Evolutionary conservation across 1,140 invertebrate species (phyloP).

Genomic region (Leptinotarsa defecta): DNA sequence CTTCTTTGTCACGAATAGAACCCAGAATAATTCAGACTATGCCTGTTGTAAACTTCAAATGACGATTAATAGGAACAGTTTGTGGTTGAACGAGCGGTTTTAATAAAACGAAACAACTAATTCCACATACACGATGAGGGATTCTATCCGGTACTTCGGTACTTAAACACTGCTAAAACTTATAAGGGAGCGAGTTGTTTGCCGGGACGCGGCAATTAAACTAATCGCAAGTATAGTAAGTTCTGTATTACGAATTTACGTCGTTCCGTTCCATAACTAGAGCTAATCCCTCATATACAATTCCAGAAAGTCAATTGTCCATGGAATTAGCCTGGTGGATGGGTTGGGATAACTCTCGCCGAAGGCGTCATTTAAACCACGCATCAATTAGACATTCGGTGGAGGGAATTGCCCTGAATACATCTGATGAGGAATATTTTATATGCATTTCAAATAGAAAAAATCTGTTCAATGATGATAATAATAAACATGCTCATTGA

Average conservation of each 20-base stretch:
- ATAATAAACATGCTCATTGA: no score
- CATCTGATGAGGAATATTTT: no score
- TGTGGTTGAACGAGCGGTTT: slow-evolving; percentile 27
- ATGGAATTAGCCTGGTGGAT: slow-evolving; percentile 40
- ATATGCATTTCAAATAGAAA: no score
- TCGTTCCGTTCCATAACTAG: slow-evolving; percentile 40
- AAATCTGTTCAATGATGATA: no score
- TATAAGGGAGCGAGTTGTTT: slow-evolving; percentile 26
- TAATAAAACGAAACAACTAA: slow-evolving; percentile 33
- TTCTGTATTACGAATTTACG: slow-evolving; percentile 41
- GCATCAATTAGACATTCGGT: background rate
- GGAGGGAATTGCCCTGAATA: background rate
- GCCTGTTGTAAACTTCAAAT: slow-evolving; percentile 27
- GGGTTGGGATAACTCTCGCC: slow-evolving; percentile 6
- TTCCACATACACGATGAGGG: slow-evolving; percentile 39
- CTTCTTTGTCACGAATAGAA: slow-evolving; percentile 12
- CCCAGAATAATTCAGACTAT: slow-evolving; percentile 18
- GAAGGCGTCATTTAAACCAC: background rate
- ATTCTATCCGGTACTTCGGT: slow-evolving; percentile 27
- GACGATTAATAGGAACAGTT: slow-evolving; percentile 31
- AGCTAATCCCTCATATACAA: slow-evolving; percentile 45
- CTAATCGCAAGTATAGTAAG: slow-evolving; percentile 45
- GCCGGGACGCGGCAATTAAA: slow-evolving; percentile 37
- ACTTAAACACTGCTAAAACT: slow-evolving; percentile 36
- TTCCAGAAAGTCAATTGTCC: slow-evolving; percentile 47